These are phyloP conservation scores for Zaprionus taronus DNA, from an alignment of 1,140 invertebrate genomes.

Conservation along the genomic window DNA sequence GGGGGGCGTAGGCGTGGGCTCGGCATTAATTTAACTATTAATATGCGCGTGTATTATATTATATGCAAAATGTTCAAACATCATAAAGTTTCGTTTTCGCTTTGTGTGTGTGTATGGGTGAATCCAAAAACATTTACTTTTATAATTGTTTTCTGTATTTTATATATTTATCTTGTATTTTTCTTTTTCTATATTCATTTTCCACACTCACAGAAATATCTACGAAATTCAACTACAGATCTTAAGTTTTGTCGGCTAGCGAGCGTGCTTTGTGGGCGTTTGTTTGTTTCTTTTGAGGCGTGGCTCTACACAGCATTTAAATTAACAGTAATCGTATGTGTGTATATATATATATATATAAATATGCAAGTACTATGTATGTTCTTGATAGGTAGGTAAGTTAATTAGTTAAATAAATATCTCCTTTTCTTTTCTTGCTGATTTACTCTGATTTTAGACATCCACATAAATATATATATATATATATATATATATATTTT, in stretches of 20 bases:
- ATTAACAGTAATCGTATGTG: constrained; percentile 70
- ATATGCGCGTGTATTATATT: constrained; percentile 32
- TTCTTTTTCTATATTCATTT: constrained; percentile 13
- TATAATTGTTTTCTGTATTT: constrained; percentile 36
- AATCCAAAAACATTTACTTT: constrained; percentile 32
- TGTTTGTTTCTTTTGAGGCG: constrained; percentile 36
- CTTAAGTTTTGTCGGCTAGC: constrained; percentile 50
- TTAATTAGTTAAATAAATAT: constrained; percentile 79
- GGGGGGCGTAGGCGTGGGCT: constrained; percentile 5
- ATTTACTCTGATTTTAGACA: constrained; percentile 45
- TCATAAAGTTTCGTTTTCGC: constrained; percentile 9
- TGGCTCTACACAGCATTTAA: constrained; percentile 60
- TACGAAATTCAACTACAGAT: constrained; percentile 55
- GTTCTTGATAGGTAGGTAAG: constrained; percentile 68
- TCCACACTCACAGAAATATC: constrained; percentile 32
- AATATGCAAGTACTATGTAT: constrained; percentile 66
- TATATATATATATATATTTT: constrained; percentile 17
- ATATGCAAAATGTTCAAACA: constrained; percentile 55
- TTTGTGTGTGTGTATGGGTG: constrained; percentile 20
- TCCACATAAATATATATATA: constrained; percentile 34
- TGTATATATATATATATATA: constrained; percentile 60
- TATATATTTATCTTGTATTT: constrained; percentile 14
- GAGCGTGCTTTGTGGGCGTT: constrained; percentile 46
- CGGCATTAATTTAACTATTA: constrained; percentile 38
- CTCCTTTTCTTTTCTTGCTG: constrained; percentile 54